Evolutionary conservation across 2,888 invertebrate genomes (phyloP), one percentile per base, ranked within the genome.

Genomic region (Hymenopus coronatus): DNA sequence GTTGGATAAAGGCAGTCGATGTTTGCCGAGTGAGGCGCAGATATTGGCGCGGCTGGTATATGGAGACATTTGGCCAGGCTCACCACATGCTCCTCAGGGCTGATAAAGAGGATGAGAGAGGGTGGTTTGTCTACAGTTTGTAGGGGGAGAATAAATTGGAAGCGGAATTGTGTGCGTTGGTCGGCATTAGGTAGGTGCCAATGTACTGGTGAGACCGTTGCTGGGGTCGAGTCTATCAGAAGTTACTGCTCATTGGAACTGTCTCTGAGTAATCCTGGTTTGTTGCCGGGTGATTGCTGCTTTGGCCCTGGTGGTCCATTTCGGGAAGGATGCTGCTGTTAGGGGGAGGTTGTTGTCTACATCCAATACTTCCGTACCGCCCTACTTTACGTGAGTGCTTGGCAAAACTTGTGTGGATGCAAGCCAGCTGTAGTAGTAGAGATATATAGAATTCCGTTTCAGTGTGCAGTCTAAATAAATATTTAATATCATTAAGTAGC

Each of bases 241-340:
- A 87, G 87, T 87, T 87, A 87, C 87, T 87, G 87, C 87, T 82
- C 87, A 87, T 87, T 86, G 87, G 87, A 82, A 33, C 87, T 82
- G 87, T 87, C 87, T 28, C 20, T 8, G n/a, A 33, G 87, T 87
- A 87, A 87, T 87, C 87, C 70, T 87, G 70, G 87, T 87, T 87
- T 87, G 87, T 82, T 87, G 82, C 8, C 82, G 20, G 54, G 82
- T 87, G 87, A 87, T 87, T 87, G 82, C 87, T n/a, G 82, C 33
- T 28, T 83, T 28, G 28, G 28, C 28, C 83, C 83, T 70, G 20
- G 54, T 70, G 54, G 54, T 70, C 54, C 54, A 70, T 70, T 70
- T 70, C 54, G 54, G 54, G 54, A 70, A 70, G 54, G 54, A 70
- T 70, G 54, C 54, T 70, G 54, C 54, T 70, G 54, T 70, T 70